These are phyloP conservation scores for Otocyon megalotis DNA, from an alignment of 2,113 vertebrate species.

Conservation along the genomic window DNA sequence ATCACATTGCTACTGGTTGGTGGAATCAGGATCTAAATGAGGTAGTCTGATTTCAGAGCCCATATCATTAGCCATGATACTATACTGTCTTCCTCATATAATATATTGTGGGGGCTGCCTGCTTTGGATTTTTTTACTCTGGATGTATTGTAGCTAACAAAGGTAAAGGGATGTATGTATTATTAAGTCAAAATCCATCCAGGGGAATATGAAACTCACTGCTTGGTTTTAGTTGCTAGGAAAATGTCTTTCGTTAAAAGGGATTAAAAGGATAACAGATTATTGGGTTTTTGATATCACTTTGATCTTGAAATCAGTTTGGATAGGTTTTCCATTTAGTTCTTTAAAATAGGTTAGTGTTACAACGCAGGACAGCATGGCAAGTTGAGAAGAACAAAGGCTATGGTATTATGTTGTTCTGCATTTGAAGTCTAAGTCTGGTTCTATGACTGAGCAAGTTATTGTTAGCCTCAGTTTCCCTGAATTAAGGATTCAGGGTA, in stretches of 20 bases:
- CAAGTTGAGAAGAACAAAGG: neutral
- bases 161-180: neutral
- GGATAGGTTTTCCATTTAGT: neutral
- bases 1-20: neutral
- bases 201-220: neutral
- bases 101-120: neutral
- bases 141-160: neutral
- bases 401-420: neutral
- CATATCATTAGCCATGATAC: neutral
- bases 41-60: neutral
- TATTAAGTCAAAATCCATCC: neutral
- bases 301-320: slow-evolving; percentile 43
- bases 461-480: neutral
- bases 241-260: slow-evolving; percentile 18
- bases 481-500: neutral
- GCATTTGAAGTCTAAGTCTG: neutral
- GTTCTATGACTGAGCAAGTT: neutral
- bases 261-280: neutral
- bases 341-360: neutral
- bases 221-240: slow-evolving; percentile 10
- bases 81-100: neutral
- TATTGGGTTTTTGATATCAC: slow-evolving; percentile 8
- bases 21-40: neutral
- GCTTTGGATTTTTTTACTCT: neutral
- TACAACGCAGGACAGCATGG: neutral